Evolutionary conservation across 2,113 vertebrate species (phyloP).

Genomic region (Saccopteryx bilineata): DNA sequence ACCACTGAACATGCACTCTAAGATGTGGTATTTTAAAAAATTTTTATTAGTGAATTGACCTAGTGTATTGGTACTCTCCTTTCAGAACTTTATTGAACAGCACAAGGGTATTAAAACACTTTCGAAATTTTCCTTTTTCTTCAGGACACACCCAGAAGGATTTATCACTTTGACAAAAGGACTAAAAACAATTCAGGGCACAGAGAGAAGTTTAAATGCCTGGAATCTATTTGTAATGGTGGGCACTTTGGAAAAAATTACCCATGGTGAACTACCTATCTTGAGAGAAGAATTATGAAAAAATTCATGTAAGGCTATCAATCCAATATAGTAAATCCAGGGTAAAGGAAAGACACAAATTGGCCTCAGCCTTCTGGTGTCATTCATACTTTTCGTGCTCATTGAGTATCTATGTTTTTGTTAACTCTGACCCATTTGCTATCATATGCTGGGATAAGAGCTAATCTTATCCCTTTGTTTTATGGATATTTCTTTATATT

Average conservation of each 20-base stretch:
- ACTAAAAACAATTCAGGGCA: neutral
- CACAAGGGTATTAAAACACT: neutral
- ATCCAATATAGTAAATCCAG: neutral
- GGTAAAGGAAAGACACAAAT: neutral
- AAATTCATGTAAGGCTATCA: neutral
- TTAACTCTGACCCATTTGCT: neutral
- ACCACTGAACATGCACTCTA: neutral
- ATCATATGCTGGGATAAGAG: neutral
- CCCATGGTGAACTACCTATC: neutral
- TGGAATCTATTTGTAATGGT: neutral
- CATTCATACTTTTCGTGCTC: neutral
- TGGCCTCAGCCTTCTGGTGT: neutral
- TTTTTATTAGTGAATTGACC: neutral
- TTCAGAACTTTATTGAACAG: neutral
- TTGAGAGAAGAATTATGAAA: neutral
- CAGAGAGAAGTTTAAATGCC: neutral
- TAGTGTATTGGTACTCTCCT: neutral
- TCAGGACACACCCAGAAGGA: neutral
- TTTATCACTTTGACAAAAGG: neutral
- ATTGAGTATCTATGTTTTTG: neutral
- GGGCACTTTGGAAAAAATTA: neutral
- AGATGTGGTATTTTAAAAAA: neutral
- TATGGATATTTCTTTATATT: neutral
- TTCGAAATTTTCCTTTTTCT: slow-evolving; percentile 17
- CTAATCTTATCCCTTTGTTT: neutral